A percentile compares a stretch with the other conserved stretches of the same genome.
Conservation (phyloP, 37 sponge, comb jelly and placozoan genomes). For the Ephydatia muelleri region DNA sequence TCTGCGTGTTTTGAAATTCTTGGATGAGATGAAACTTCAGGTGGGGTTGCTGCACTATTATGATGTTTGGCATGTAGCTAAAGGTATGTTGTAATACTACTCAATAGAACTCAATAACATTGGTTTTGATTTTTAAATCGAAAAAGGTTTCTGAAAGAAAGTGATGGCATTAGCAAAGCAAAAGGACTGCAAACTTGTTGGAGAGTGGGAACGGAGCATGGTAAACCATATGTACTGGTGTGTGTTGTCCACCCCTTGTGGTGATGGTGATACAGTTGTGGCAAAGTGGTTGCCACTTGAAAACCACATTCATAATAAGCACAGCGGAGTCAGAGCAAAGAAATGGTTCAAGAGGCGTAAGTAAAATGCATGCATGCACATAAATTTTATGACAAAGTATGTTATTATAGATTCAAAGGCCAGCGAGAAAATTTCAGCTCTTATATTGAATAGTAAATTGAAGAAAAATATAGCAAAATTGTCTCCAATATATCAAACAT, state of each 20-base stretch:
- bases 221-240: slow-evolving; percentile 70
- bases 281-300: slow-evolving; percentile 66
- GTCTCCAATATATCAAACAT: slow-evolving; percentile 47
- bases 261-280: slow-evolving; percentile 10
- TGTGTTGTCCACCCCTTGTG: slow-evolving; percentile 49
- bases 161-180: slow-evolving; percentile 19
- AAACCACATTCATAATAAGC: slow-evolving; percentile 63
- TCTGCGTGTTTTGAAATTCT: not conserved
- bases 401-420: slow-evolving; percentile 44
- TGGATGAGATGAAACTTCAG: not conserved
- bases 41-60: slow-evolving; percentile 17
- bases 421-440: slow-evolving; percentile 43
- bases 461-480: slow-evolving; percentile 23
- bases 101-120: not conserved
- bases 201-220: slow-evolving; percentile 40
- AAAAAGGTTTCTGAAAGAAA: slow-evolving; percentile 31
- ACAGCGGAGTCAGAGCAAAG: slow-evolving; percentile 8
- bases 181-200: slow-evolving; percentile 46
- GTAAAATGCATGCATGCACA: not conserved
- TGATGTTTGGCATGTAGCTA: slow-evolving; percentile 51
- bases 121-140: too few species aligned
- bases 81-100: slow-evolving; percentile 23
- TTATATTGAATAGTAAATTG: slow-evolving; percentile 13
- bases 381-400: not conserved
- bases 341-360: slow-evolving; percentile 51